Conservation (phyloP, 2,888 invertebrate genomes). For the Aspidiotus rigidus region DNA sequence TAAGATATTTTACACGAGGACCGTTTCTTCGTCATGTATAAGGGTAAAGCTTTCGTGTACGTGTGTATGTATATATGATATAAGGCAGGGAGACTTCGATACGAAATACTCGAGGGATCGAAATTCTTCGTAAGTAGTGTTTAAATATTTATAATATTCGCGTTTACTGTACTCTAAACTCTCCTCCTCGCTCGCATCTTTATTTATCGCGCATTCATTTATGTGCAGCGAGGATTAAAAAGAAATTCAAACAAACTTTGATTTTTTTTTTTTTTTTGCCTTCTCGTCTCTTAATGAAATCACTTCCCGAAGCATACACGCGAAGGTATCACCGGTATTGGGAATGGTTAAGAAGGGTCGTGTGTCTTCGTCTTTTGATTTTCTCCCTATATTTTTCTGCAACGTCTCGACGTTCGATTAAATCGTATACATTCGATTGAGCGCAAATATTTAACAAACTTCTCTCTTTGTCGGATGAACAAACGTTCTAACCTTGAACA, state of each 20-base stretch:
- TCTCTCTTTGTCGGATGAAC: no score
- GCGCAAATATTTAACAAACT: no score
- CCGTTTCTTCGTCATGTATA: no score
- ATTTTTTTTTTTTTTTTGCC: not conserved
- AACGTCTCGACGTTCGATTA: no score
- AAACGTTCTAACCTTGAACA: no score
- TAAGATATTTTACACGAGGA: slow-evolving; percentile 15
- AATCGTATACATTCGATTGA: no score
- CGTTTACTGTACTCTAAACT: not conserved
- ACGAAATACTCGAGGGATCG: not conserved
- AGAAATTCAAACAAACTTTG: slow-evolving; percentile 4
- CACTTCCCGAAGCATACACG: no score
- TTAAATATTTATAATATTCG: slow-evolving; percentile 4
- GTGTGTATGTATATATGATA: not conserved
- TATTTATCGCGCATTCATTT: not conserved
- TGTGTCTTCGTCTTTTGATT: no score
- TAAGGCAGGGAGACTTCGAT: not conserved
- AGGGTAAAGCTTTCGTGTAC: not conserved
- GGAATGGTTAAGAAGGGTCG: no score
- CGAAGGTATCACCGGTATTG: no score
- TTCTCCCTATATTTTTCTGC: no score
- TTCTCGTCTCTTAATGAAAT: no score
- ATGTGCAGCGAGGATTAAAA: not conserved
- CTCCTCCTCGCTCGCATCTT: not conserved
- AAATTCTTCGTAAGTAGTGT: slow-evolving; percentile 4